A percentile compares a stretch with the other conserved stretches of the same genome.
phyloP scores from a whole-genome alignment of 1,140 invertebrate genomes.

The Copidosoma floridanum region DNA sequence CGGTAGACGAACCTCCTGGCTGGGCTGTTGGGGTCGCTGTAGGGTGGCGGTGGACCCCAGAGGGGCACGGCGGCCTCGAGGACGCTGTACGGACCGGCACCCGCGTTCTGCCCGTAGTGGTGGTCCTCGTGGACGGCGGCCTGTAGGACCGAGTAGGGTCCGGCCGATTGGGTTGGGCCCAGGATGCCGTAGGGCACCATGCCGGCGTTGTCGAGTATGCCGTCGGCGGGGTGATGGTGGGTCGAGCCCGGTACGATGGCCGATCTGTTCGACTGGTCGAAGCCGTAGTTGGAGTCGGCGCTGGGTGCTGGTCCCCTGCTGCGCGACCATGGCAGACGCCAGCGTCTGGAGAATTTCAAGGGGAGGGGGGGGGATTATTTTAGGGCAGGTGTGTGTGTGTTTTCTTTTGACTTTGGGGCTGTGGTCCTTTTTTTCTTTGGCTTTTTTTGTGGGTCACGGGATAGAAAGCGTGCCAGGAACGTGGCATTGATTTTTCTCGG shows the following conservation, averaged over 20 bases:
- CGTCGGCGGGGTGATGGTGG: conserved; percentile 48
- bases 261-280: conserved; percentile 54
- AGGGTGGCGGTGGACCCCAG: conserved; percentile 75
- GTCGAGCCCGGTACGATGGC: conserved; percentile 23
- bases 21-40: conserved; percentile 70
- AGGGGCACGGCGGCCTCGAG: conserved; percentile 59
- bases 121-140: conserved; percentile 33
- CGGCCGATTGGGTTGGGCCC: conserved; percentile 44
- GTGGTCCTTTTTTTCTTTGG: too few species aligned
- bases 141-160: conserved; percentile 49
- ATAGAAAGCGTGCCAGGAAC: background rate
- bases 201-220: background rate
- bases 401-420: too few species aligned
- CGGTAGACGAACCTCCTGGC: conserved; percentile 53
- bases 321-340: conserved; percentile 53
- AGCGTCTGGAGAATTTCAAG: conserved; percentile 39
- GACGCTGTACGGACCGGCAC: conserved; percentile 52
- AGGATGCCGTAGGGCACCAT: conserved; percentile 43
- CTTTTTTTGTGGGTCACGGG: too few species aligned
- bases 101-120: conserved; percentile 26
- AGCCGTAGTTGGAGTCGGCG: conserved; percentile 68
- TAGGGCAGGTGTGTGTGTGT: background rate
- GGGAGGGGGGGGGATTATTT: background rate
- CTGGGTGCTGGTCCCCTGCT: conserved; percentile 55
- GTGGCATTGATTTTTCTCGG: background rate